Evolutionary conservation across 2,113 vertebrate species (phyloP), one percentile per base, ranked within the genome.

Genomic region (Hippocampus mohnikei): DNA sequence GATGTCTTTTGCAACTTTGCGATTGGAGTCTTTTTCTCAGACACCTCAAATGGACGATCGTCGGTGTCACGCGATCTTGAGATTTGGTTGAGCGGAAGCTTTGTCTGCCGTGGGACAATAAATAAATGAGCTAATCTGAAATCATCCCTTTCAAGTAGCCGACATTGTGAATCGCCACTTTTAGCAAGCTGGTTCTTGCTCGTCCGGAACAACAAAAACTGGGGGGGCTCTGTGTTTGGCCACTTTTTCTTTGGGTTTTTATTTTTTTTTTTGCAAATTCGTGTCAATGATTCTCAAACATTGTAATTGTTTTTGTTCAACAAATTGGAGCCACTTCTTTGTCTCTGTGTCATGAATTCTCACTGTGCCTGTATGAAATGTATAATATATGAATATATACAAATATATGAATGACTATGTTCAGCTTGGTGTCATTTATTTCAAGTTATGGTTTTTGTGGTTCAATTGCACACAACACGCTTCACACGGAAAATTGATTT

Each of bases 171-270:
- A 33, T 1, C 58, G 27, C 27, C 16, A 60, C 58, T 29, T 60
- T 89, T 81, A 92, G 97, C 96, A 91, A 98, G 96, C 96, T 97
- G 96, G 96, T 94, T 95, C 96, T 98, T 97, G 94, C 92, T 95
- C 88, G 87, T 92, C 92, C 90, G 79, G 83, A 83, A 75, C 77
- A 76, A 37, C 2, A 37, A 41, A 58, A 29, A 50, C 7, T 1
- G 42, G 69, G 59, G 56, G 85, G 62, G 75, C 69, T 87, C 73
- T 23, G 82, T 81, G 71, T 79, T 67, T n/a, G 55, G 73, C 79
- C 71, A 79, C 79, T 81, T 82, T 61, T 88, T 87, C 85, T 91
- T 95, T n/a, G n/a, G n/a, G n/a, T 89, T 94, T 92, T 92, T 93
- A 73, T 91, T 91, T 29, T 3, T 59, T 87, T 90, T 84, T 80